A percentile compares a stretch with the other conserved stretches of the same genome.
Conservation (phyloP, 2,113 vertebrate species). For the Rhombomys opimus region DNA sequence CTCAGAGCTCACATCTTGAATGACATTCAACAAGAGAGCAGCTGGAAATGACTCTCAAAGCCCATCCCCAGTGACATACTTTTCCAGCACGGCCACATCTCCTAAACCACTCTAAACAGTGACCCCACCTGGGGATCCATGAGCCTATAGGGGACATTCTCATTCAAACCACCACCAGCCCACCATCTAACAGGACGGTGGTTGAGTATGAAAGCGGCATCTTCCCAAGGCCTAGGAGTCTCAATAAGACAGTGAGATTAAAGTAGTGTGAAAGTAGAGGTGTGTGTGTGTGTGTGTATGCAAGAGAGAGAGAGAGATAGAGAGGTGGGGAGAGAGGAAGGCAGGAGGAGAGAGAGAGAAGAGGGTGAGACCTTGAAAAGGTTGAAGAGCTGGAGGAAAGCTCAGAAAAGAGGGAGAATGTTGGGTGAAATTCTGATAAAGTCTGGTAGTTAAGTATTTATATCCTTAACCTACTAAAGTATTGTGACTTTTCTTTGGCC, state of each 20-base stretch:
- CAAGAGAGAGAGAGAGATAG: no score
- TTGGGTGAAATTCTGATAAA: background rate
- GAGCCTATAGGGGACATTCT: background rate
- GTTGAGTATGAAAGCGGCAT: background rate
- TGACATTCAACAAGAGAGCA: background rate
- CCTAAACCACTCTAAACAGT: background rate
- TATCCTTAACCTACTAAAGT: constrained; percentile 32
- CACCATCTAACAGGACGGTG: background rate
- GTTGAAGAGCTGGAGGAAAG: background rate
- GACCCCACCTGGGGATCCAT: background rate
- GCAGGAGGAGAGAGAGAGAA: background rate
- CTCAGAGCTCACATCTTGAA: background rate
- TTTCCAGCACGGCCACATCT: background rate
- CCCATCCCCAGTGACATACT: background rate
- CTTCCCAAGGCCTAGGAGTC: background rate
- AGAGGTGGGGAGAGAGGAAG: no score
- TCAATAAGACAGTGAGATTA: background rate
- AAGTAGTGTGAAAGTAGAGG: background rate
- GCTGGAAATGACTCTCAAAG: background rate
- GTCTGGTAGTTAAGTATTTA: constrained; percentile 34
- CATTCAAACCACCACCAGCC: background rate
- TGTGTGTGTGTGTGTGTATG: background rate
- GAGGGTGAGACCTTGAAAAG: background rate
- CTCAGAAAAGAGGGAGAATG: background rate
- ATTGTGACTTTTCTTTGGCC: background rate